phyloP scores from a whole-genome alignment of 2,113 vertebrate genomes.

The Uropsilus gracilis region DNA sequence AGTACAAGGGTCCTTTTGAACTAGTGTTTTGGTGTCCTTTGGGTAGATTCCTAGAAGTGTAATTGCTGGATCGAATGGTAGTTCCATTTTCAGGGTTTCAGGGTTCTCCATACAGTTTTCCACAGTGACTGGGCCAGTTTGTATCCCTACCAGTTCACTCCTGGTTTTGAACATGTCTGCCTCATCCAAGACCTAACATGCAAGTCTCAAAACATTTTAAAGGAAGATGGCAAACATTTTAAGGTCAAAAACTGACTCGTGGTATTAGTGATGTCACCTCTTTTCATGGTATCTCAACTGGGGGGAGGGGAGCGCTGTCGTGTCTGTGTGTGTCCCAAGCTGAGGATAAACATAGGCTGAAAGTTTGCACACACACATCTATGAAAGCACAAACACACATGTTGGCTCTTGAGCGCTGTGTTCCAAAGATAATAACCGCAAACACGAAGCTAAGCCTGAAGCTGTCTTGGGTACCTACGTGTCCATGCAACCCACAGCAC shows the following conservation, averaged over 20 bases:
- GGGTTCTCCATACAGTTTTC: too few species aligned
- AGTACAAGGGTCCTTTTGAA: too few species aligned
- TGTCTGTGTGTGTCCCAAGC: neutral
- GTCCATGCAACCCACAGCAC: rapidly evolving
- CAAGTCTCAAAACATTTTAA: neutral
- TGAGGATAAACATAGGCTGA: rapidly evolving
- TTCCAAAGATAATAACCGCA: neutral
- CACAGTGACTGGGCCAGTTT: too few species aligned
- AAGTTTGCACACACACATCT: rapidly evolving
- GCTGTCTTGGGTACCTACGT: rapidly evolving
- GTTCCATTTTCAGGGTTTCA: too few species aligned
- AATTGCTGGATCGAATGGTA: too few species aligned
- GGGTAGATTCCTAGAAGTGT: too few species aligned
- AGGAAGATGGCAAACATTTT: neutral
- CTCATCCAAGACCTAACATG: neutral
- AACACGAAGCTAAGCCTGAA: neutral
- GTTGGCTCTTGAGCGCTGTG: too few species aligned
- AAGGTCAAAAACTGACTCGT: neutral
- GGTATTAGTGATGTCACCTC: neutral
- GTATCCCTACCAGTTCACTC: too few species aligned
- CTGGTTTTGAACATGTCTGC: neutral
- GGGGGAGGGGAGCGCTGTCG: too few species aligned
- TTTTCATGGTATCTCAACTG: neutral
- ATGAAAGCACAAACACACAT: neutral
- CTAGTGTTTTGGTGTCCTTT: too few species aligned